Evolutionary conservation across 53 echinoderm and acorn worm species (phyloP).

Genomic region (Actinopyga echinites): DNA sequence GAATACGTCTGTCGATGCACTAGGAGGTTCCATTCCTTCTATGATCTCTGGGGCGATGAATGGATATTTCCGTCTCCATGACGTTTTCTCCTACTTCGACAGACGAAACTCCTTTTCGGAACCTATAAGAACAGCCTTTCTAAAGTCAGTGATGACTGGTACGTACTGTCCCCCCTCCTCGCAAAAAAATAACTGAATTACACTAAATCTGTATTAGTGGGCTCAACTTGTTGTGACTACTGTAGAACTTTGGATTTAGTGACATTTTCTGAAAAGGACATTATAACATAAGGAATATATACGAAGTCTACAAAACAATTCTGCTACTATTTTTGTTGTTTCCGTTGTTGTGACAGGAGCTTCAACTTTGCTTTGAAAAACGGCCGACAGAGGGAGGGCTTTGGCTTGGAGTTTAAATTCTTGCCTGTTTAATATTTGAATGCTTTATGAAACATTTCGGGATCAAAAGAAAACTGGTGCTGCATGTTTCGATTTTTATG

Average conservation of each 20-base stretch:
- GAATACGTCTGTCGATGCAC: slow-evolving; percentile 12
- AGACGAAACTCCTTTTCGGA: not conserved
- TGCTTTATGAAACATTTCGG: too few species aligned
- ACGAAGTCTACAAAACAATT: too few species aligned
- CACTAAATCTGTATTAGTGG: not conserved
- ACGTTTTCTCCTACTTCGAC: not conserved
- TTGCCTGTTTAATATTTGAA: too few species aligned
- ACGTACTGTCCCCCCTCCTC: not conserved
- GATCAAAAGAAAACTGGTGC: too few species aligned
- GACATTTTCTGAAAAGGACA: not conserved
- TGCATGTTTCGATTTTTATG: too few species aligned
- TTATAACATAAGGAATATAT: too few species aligned
- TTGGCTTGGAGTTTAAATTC: too few species aligned
- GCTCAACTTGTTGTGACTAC: not conserved
- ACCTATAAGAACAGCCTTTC: slow-evolving; percentile 1
- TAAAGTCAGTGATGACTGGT: not conserved
- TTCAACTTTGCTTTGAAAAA: too few species aligned
- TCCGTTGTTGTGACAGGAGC: too few species aligned
- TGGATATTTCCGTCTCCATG: slow-evolving; percentile 11
- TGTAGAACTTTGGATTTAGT: not conserved
- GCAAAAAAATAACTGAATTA: not conserved
- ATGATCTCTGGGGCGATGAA: slow-evolving; percentile 9
- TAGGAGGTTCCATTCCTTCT: not conserved
- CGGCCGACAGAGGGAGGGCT: too few species aligned
- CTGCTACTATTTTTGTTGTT: too few species aligned